Conservation (phyloP, 23 tunicate species). For the Halocynthia aurantium region DNA sequence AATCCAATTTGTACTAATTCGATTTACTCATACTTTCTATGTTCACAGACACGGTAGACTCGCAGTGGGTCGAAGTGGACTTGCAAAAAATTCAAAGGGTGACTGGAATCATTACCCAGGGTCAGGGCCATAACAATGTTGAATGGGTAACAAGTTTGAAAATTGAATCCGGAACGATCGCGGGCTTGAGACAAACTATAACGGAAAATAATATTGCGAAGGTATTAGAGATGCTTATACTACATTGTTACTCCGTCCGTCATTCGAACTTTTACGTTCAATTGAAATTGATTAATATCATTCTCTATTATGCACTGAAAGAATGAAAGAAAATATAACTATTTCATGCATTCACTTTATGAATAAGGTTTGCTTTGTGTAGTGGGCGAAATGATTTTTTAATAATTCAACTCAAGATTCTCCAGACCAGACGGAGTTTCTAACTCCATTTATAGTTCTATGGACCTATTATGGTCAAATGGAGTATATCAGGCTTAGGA, state of each 20-base stretch:
- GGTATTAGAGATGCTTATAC: not conserved
- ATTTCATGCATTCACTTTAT: too few relatives aligned
- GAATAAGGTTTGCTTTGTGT: too few relatives aligned
- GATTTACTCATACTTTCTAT: not conserved
- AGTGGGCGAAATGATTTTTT: too few relatives aligned
- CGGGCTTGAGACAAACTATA: not conserved
- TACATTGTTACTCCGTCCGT: not conserved
- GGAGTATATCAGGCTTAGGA: not conserved
- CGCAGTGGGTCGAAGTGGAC: constrained; percentile 22
- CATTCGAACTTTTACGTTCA: too few relatives aligned
- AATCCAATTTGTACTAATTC: too few relatives aligned
- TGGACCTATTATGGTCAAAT: not conserved
- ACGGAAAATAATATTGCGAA: constrained; percentile 2
- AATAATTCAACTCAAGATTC: too few relatives aligned
- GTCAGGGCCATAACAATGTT: not conserved
- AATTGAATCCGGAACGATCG: not conserved
- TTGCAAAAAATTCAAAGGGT: constrained; percentile 14
- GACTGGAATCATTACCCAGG: constrained; percentile 23
- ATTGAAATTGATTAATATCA: too few relatives aligned
- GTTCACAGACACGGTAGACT: not conserved
- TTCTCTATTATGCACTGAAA: too few relatives aligned
- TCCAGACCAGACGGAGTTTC: too few relatives aligned
- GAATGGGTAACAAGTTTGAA: constrained; percentile 24
- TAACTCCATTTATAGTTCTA: too few relatives aligned
- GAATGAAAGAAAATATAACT: too few relatives aligned